These are phyloP conservation scores for Tetramorium alpestre DNA, from an alignment of 1,140 invertebrate genomes.

Conservation along the genomic window DNA sequence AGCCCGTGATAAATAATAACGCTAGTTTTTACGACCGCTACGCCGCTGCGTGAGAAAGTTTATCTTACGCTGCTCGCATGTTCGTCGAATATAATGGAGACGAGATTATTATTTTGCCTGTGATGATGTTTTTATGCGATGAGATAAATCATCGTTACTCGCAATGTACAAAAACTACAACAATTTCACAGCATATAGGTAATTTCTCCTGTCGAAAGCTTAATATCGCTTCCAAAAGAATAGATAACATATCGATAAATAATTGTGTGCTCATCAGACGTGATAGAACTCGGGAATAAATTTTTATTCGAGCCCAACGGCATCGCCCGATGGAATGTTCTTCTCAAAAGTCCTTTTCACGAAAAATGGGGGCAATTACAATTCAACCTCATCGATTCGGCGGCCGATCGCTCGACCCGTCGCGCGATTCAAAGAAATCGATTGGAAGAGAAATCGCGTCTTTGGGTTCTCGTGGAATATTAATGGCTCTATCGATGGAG, in stretches of 20 bases:
- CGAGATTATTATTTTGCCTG: slow-evolving; percentile 39
- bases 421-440: slow-evolving; percentile 44
- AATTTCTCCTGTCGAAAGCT: slow-evolving; percentile 2
- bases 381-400: background rate
- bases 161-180: background rate
- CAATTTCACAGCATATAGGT: background rate
- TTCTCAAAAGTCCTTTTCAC: background rate
- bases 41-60: slow-evolving; percentile 49
- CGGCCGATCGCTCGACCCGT: slow-evolving; percentile 26
- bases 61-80: slow-evolving; percentile 47
- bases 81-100: slow-evolving; percentile 30
- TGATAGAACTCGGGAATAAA: background rate
- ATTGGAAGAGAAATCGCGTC: slow-evolving; percentile 68
- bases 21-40: slow-evolving; percentile 29
- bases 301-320: background rate
- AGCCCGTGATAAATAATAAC: slow-evolving; percentile 48
- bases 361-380: slow-evolving; percentile 38
- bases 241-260: background rate
- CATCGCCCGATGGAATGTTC: background rate
- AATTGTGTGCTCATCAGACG: background rate
- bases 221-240: background rate
- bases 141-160: slow-evolving; percentile 17
- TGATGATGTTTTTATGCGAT: slow-evolving; percentile 1
- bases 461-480: slow-evolving; percentile 67
- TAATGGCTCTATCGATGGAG: slow-evolving; percentile 73